Conservation (phyloP, 2,797 vertebrate species). For the Pelodytes ibericus region DNA sequence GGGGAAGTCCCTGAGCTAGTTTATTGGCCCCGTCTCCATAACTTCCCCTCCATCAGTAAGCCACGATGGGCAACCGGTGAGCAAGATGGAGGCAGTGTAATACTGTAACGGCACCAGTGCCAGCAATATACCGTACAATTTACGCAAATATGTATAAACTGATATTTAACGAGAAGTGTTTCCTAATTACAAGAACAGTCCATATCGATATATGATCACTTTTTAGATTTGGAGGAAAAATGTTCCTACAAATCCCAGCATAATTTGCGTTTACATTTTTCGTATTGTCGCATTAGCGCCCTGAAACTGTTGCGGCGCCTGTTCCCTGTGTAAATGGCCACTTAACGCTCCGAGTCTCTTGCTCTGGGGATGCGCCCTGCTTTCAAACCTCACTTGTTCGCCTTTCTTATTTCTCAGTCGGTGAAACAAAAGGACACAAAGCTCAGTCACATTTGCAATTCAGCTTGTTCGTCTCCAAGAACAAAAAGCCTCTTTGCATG, state of each 20-base stretch:
- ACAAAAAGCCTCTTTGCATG: slow-evolving; percentile 47
- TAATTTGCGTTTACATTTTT: background rate
- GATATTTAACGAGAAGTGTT: too few relatives aligned
- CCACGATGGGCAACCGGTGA: too few relatives aligned
- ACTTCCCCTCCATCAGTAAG: too few relatives aligned
- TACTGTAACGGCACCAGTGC: too few relatives aligned
- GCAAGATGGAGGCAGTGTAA: too few relatives aligned
- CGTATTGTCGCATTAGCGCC: background rate
- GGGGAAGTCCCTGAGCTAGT: too few relatives aligned
- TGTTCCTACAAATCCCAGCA: background rate
- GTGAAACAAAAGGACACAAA: slow-evolving; percentile 35
- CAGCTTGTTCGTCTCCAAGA: slow-evolving; percentile 18
- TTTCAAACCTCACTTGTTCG: slow-evolving; percentile 32
- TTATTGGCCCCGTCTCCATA: too few relatives aligned
- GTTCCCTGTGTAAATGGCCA: background rate
- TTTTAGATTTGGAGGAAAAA: too few relatives aligned
- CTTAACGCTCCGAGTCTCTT: background rate
- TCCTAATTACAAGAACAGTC: too few relatives aligned
- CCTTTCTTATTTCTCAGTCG: slow-evolving; percentile 42
- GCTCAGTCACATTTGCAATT: slow-evolving; percentile 48
- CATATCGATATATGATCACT: too few relatives aligned
- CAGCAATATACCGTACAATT: too few relatives aligned
- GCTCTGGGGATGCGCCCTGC: background rate
- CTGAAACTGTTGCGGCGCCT: background rate
- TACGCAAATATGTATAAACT: too few relatives aligned